Base-by-base conservation (phyloP, 92 coral and sea anemone species). In the Hydrozoanthus gracilis region DNA sequence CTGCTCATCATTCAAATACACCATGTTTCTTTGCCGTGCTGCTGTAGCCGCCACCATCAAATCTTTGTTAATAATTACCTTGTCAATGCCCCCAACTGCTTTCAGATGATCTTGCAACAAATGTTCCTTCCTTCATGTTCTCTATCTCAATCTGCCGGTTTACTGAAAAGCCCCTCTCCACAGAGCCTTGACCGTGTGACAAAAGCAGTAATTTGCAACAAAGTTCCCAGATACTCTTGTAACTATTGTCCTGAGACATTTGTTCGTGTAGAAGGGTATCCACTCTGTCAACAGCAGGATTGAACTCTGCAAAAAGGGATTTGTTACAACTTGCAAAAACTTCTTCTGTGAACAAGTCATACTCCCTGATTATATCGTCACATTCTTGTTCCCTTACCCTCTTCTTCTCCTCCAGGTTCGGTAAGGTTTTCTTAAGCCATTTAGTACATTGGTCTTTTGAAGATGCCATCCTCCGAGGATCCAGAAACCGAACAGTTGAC, bases 41-140 rank as follows among this genome's bases (percentile, higher is more conserved):
- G 7, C 20, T 16, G 71, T 12, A 66, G 27, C 71, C 20, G n/a
- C n/a, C n/a, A n/a, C n/a, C n/a, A n/a, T n/a, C n/a, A n/a, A n/a
- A n/a, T n/a, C n/a, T n/a, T n/a, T n/a, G n/a, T n/a, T n/a, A n/a
- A n/a, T n/a, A n/a, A n/a, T n/a, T n/a, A n/a, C n/a, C n/a, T n/a
- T n/a, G n/a, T n/a, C n/a, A n/a, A n/a, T n/a, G n/a, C n/a, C n/a
- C n/a, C n/a, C n/a, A n/a, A n/a, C n/a, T n/a, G n/a, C n/a, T n/a
- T n/a, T n/a, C n/a, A n/a, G n/a, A n/a, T n/a, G n/a, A n/a, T n/a
- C n/a, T n/a, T n/a, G n/a, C n/a, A n/a, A n/a, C n/a, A n/a, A n/a
- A n/a, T n/a, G n/a, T n/a, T n/a, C n/a, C n/a, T n/a, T n/a, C 76
- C 76, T 71, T 71, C 76, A 71, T 45, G 76, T 66, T 66, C 71